phyloP scores from a whole-genome alignment of 1,140 invertebrate species.

The Heliconius eleuchia region DNA sequence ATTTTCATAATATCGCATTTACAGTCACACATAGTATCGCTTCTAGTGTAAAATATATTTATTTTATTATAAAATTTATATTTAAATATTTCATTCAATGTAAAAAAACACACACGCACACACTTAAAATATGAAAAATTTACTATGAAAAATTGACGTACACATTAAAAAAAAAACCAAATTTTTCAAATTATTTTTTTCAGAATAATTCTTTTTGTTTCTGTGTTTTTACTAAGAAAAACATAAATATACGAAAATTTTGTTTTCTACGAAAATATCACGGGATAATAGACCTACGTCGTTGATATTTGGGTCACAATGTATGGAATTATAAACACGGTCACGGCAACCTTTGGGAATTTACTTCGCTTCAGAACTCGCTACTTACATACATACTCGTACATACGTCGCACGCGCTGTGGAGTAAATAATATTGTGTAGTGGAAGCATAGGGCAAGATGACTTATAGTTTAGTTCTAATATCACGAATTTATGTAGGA shows the following conservation, averaged over 20 bases:
- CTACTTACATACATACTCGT: background rate
- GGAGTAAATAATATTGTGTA: conserved; percentile 11
- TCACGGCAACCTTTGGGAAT: conserved; percentile 23
- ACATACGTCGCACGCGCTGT: background rate
- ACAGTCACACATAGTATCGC: no score
- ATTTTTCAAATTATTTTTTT: no score
- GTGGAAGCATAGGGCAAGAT: background rate
- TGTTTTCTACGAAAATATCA: background rate
- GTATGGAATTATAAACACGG: conserved; percentile 26
- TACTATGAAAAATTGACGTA: no score
- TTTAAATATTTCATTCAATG: no score
- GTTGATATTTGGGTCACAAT: conserved; percentile 28
- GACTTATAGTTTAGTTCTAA: background rate
- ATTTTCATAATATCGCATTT: no score
- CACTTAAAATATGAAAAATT: no score
- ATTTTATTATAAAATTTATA: no score
- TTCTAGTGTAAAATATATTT: no score
- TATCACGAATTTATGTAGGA: background rate
- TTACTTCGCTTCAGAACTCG: conserved; percentile 11
- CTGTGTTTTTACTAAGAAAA: no score
- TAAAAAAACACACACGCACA: no score
- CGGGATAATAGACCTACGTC: conserved; percentile 5
- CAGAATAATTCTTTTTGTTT: no score
- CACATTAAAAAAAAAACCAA: no score
- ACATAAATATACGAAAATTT: background rate